Conservation (phyloP, 2,113 vertebrate species). For the Sciurus niger region DNA sequence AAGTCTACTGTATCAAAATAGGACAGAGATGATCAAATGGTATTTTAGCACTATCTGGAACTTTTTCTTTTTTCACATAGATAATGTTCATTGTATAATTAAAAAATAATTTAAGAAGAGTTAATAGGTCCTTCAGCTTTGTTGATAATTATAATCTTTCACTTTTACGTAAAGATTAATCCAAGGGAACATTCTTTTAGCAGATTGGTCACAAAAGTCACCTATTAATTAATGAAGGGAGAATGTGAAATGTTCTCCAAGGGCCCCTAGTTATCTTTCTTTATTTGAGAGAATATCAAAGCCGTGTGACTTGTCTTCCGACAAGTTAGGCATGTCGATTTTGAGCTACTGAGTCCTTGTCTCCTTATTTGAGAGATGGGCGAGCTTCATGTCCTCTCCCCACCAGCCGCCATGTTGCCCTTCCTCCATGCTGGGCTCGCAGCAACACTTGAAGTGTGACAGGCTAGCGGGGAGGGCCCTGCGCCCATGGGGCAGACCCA, state of each 20-base stretch:
- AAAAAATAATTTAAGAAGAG: constrained; percentile 29
- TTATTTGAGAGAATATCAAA: neutral
- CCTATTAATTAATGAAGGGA: constrained; percentile 1
- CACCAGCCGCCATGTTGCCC: neutral
- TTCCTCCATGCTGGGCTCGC: neutral
- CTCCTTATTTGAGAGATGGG: neutral
- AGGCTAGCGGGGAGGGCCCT: neutral
- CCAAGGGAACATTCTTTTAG: neutral
- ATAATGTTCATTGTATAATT: constrained; percentile 25
- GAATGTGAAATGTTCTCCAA: neutral
- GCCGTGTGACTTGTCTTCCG: neutral
- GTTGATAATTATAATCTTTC: constrained; percentile 29
- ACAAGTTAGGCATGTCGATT: neutral
- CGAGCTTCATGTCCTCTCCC: neutral
- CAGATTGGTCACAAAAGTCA: neutral
- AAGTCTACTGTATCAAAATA: neutral
- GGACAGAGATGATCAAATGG: neutral
- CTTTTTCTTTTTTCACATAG: constrained; percentile 11
- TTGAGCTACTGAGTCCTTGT: neutral
- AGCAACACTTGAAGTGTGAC: neutral
- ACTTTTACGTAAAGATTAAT: constrained; percentile 42
- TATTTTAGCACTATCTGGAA: neutral
- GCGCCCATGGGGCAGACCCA: neutral
- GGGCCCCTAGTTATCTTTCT: neutral
- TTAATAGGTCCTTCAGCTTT: neutral